phyloP scores from a whole-genome alignment of 2,797 vertebrate species.

The Erpetoichthys calabaricus region DNA sequence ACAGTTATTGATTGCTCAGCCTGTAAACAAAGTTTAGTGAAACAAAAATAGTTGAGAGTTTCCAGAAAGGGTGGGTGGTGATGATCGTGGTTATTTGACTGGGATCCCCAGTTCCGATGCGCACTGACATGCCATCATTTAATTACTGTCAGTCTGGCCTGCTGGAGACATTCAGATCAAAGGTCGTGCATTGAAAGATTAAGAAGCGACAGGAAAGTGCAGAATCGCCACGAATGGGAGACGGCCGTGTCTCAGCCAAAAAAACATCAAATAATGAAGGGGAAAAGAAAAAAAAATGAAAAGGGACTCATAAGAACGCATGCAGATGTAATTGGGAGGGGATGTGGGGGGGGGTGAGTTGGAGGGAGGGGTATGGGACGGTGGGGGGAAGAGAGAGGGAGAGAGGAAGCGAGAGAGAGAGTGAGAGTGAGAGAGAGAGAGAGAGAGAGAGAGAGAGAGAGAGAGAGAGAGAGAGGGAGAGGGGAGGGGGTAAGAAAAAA shows the following conservation, averaged over 20 bases:
- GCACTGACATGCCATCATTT: conserved; percentile 26
- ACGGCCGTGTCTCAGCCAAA: no score
- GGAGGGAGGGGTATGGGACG: no score
- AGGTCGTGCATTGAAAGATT: conserved; percentile 59
- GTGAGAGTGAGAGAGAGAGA: neutral
- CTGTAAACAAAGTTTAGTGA: conserved; percentile 68
- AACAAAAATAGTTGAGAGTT: conserved; percentile 57
- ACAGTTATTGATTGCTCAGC: conserved; percentile 56
- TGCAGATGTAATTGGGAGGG: conserved; percentile 29
- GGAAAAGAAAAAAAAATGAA: conserved; percentile 18
- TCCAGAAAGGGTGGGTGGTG: conserved; percentile 17
- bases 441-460: conserved; percentile 6
- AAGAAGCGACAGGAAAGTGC: conserved; percentile 47
- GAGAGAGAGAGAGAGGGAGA: conserved; percentile 6
- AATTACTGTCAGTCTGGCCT: conserved; percentile 40
- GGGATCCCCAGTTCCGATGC: conserved; percentile 32
- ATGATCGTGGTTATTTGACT: conserved; percentile 26
- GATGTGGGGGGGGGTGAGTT: conserved; percentile 6
- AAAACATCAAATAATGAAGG: conserved; percentile 16
- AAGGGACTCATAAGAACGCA: conserved; percentile 29
- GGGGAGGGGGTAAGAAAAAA: conserved; percentile 9
- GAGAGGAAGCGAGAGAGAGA: neutral
- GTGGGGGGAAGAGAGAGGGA: neutral
- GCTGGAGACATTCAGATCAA: conserved; percentile 69
- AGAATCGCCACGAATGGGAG: conserved; percentile 11